These are phyloP conservation scores for Cerceris rybyensis DNA, from an alignment of 2,888 invertebrate genomes.

Conservation along the genomic window DNA sequence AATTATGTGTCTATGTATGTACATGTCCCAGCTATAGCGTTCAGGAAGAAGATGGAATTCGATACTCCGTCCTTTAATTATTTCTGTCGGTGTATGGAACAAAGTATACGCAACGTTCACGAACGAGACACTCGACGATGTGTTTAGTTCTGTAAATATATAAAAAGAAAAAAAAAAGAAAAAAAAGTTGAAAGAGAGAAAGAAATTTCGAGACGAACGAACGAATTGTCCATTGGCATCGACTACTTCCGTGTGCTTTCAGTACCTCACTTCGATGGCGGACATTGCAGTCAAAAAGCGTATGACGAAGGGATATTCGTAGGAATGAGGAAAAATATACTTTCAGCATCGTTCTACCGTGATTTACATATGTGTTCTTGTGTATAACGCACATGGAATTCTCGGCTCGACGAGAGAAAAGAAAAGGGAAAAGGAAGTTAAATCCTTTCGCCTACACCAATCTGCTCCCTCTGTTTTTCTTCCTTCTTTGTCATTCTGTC, in stretches of 20 bases:
- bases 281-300: slow-evolving; percentile 18
- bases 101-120: slow-evolving; percentile 10
- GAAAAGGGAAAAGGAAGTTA: slow-evolving; percentile 36
- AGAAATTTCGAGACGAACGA: not conserved
- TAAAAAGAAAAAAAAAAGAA: not conserved
- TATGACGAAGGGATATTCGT: slow-evolving; percentile 17
- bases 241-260: slow-evolving; percentile 17
- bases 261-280: slow-evolving; percentile 9
- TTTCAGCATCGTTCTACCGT: slow-evolving; percentile 34
- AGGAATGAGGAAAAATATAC: slow-evolving; percentile 5
- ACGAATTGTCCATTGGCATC: slow-evolving; percentile 14
- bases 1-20: slow-evolving; percentile 13
- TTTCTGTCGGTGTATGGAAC: slow-evolving; percentile 11
- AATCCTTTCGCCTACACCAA: slow-evolving; percentile 45
- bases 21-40: slow-evolving; percentile 12
- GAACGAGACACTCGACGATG: slow-evolving; percentile 1
- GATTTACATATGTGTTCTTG: slow-evolving; percentile 13
- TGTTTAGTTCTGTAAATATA: not conserved
- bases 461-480: slow-evolving; percentile 46
- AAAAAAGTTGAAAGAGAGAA: not conserved
- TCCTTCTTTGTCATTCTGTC: slow-evolving; percentile 24
- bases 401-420: slow-evolving; percentile 21
- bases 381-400: slow-evolving; percentile 23
- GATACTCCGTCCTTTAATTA: slow-evolving; percentile 14
- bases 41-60: slow-evolving; percentile 20